Evolutionary conservation across 1,140 invertebrate genomes (phyloP).

Genomic region (Nixonia krombeini): DNA sequence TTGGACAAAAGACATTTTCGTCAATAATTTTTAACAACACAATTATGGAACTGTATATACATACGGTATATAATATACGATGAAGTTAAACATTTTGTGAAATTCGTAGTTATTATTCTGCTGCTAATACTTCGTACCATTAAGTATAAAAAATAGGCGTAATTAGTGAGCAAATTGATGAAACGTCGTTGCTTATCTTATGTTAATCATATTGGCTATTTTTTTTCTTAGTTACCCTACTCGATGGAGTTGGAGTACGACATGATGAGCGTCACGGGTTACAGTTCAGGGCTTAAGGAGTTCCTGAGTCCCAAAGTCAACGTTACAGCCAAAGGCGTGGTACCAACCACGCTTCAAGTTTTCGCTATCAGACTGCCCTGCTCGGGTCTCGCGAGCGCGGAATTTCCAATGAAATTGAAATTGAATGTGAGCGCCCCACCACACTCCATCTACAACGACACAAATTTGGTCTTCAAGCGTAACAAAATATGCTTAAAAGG

Average conservation of each 20-base stretch:
- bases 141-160: no score
- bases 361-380: slow-evolving; percentile 85
- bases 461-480: slow-evolving; percentile 83
- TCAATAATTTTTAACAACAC: no score
- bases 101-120: no score
- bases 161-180: no score
- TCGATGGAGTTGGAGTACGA: slow-evolving; percentile 84
- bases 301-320: slow-evolving; percentile 84
- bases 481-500: slow-evolving; percentile 92
- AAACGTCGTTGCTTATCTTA: no score
- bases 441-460: slow-evolving; percentile 78
- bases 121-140: no score
- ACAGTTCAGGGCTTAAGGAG: slow-evolving; percentile 70
- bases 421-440: slow-evolving; percentile 80
- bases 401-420: slow-evolving; percentile 82
- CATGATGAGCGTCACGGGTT: slow-evolving; percentile 72
- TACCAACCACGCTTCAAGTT: slow-evolving; percentile 82
- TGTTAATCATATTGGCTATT: no score
- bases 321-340: slow-evolving; percentile 82
- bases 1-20: no score
- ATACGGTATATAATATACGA: no score
- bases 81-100: no score
- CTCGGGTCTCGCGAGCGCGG: slow-evolving; percentile 81
- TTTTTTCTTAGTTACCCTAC: slow-evolving; percentile 77
- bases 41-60: no score